Base-by-base conservation (phyloP, 2,113 vertebrate species). In the Grammomys dolichurus region DNA sequence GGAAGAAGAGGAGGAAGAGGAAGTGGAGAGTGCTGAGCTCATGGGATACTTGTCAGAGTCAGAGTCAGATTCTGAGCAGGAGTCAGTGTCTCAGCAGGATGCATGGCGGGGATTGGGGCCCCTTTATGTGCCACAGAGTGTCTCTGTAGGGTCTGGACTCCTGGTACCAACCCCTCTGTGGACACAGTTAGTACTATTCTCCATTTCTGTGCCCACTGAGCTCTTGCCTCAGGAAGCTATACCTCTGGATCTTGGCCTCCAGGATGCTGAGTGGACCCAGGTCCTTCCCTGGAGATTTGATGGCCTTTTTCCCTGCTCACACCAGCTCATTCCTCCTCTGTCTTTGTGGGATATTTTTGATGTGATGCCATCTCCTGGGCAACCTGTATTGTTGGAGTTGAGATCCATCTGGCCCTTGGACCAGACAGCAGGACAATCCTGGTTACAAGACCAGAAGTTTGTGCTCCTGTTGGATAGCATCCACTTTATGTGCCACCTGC, bases 181-280 rank as follows among this genome's bases (percentile, higher is more conserved):
- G 67, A 36, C 67, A 69, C 67, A 69, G 31, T 12, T 0, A 7
- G 31, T 69, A 36, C 13, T 36, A 16, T 33, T 36, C 67, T 36
- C 28, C 31, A 69, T 69, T 69, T 10, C 0, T 0, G 46, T 93
- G 90, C 80, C 93, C 48, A 86, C 86, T 0, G 89, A 97, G 14
- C 86, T 97, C 31, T 69, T 69, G 13, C 90, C 94, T 11, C 92
- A 91, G 78, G 73, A 91, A 0, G 65, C 31, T 0, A 20, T 76
- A 1, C 60, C 85, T 7, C 80, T 93, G 70, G 65, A 51, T 24
- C 78, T 48, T 54, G 90, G 78, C 1, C 73, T 54, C 0, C 88
- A 95, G 69, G 73, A 63, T 4, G 69, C 78, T 1, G 85, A 90
- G 60, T 97, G 94, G 92, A 95, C 75, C 40, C 96, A 95, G 88